Evolutionary conservation across 2,113 vertebrate species (phyloP), one percentile per base, ranked within the genome.

Genomic region (Crotalus helleri): DNA sequence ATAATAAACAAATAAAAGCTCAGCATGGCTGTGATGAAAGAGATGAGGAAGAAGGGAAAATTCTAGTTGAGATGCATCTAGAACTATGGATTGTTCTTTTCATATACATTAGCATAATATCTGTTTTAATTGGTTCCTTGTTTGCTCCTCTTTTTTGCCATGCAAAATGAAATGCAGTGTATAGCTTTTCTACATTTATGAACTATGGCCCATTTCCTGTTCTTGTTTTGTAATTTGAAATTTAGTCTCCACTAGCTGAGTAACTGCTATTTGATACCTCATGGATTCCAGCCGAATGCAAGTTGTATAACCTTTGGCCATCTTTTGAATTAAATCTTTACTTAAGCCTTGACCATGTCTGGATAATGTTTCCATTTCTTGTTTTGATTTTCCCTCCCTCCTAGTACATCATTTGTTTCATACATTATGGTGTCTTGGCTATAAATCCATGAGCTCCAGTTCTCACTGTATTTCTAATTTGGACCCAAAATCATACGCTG

Each of bases 401-500:
- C n/a, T 0, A 55, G 93, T 95, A 92, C 24, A 81, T 92, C 12
- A 51, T 91, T 4, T 93, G 39, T 94, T 96, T 94, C 92, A 74
- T 93, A 92, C 57, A 95, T 87, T 95, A 81, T 95, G 54, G 91
- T 94, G 69, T 87, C 53, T 86, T 95, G 92, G 93, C 94, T 86
- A 21, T 74, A 94, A 95, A 95, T 93, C 12, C 91, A 91, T 2
- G 5, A 95, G 29, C 95, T 51, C 86, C 95, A 94, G 61, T 95
- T 96, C 94, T 95, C 12, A 94, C 95, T 93, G 57, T 53, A 4
- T 94, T 58, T 91, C 92, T 92, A 94, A 95, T 88, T 3, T 89
- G 95, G 94, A 33, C 87, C 93, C 96, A 97, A 96, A 96, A 94
- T 96, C 96, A 95, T 95, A 94, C 92, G 88, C 96, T 94, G 93